These are phyloP conservation scores for Eclectus roratus DNA, from an alignment of 2,113 vertebrate species.

Conservation along the genomic window DNA sequence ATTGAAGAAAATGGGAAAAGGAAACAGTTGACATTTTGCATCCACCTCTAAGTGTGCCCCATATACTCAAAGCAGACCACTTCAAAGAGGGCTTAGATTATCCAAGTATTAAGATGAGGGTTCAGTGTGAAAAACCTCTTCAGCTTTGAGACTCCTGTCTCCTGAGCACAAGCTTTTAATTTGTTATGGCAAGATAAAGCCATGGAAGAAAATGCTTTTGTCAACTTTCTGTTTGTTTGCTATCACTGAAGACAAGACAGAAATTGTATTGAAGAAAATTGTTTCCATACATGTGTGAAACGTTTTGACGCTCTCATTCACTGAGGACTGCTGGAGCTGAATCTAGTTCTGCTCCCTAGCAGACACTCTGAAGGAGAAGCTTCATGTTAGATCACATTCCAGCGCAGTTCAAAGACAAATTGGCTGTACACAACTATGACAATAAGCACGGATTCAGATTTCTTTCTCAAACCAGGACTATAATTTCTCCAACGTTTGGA, in stretches of 20 bases:
- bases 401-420: neutral
- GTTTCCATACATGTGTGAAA: neutral
- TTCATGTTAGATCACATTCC: neutral
- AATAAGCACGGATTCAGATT: neutral
- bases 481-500: neutral
- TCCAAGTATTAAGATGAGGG: neutral
- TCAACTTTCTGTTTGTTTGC: neutral
- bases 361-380: neutral
- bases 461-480: neutral
- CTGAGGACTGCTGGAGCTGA: neutral
- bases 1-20: neutral
- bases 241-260: neutral
- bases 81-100: neutral
- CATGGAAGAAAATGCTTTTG: neutral
- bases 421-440: neutral
- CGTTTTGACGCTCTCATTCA: neutral
- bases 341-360: neutral
- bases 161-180: neutral
- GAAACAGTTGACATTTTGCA: neutral
- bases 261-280: neutral
- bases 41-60: neutral
- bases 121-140: neutral
- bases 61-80: neutral
- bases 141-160: neutral
- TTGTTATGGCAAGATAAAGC: neutral